Evolutionary conservation across 2,888 invertebrate genomes (phyloP).

Genomic region (Eustalomyia histrio): DNA sequence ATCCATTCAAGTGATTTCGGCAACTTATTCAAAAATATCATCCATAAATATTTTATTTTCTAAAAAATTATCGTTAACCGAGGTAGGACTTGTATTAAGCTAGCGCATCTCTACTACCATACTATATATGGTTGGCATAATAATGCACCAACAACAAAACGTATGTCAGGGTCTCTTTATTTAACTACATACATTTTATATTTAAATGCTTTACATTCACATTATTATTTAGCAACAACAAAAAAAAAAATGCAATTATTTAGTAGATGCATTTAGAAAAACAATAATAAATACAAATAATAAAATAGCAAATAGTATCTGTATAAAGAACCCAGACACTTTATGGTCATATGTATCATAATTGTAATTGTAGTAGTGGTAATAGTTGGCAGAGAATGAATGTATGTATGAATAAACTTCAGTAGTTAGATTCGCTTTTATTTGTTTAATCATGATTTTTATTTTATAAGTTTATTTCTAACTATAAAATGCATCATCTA

Average conservation of each 20-base stretch:
- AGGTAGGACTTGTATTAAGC: neutral
- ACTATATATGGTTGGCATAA: conserved; percentile 14
- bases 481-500: conserved; percentile 65
- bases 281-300: conserved; percentile 8
- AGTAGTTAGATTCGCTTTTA: conserved; percentile 59
- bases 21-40: too few species aligned
- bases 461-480: conserved; percentile 31
- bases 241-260: neutral
- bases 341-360: conserved; percentile 26
- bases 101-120: conserved; percentile 45
- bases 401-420: conserved; percentile 16
- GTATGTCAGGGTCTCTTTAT: conserved; percentile 60
- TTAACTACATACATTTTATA: conserved; percentile 1
- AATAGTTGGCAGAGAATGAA: neutral
- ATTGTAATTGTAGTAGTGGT: conserved; percentile 30
- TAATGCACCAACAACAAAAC: conserved; percentile 34
- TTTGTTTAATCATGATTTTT: conserved; percentile 60
- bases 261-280: neutral
- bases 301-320: neutral
- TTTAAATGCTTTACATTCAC: conserved; percentile 22
- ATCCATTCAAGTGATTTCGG: too few species aligned
- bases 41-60: neutral
- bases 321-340: neutral
- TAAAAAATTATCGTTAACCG: neutral
- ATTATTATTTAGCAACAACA: neutral